Base-by-base conservation (phyloP, 2,797 vertebrate species). In the Pipistrellus pipistrellus region DNA sequence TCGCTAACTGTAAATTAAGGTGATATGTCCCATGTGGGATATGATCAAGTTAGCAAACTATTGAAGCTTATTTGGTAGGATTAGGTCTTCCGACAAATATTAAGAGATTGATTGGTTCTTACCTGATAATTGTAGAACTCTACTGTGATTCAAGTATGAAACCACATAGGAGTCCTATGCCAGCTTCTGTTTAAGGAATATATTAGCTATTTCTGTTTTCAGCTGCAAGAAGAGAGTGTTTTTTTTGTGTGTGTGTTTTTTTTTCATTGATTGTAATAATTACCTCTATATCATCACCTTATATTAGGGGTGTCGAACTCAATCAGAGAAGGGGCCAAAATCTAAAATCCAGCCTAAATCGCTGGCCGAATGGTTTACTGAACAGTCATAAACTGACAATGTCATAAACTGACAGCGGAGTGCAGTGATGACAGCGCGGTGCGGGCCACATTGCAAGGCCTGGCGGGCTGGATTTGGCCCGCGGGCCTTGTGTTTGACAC, bases 101-200 rank as follows among this genome's bases (percentile, higher is more conserved):
- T n/a, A 88, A 77, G 91, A 91, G 44, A 75, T 81, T 72, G 44
- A 75, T 81, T 77, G 84, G 14, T 20, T 82, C 30, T 62, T 82
- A 71, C n/a, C 23, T 87, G 18, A 64, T 71, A 89, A 69, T 23
- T 44, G 8, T 51, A 35, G 32, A 75, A 62, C 51, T 87, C 66
- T 64, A 6, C 46, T 44, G 15, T 75, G 57, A 76, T 80, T 59
- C 62, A 59, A 23, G 17, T 90, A 30, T 69, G 57, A 91, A 88
- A 68, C 80, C 48, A 83, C 72, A 21, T 17, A 53, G 86, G 38
- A 88, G 55, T 62, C 27, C 6, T n/a, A 73, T 68, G 13, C 21
- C 4, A 90, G 38, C 27, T 87, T 27, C 66, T 13, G 18, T 64
- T 90, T 68, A 73, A 91, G 93, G 48, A 93, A 27, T 44, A 12